These are phyloP conservation scores for Periophthalmus magnuspinnatus DNA, from an alignment of 2,797 vertebrate genomes.

Conservation along the genomic window DNA sequence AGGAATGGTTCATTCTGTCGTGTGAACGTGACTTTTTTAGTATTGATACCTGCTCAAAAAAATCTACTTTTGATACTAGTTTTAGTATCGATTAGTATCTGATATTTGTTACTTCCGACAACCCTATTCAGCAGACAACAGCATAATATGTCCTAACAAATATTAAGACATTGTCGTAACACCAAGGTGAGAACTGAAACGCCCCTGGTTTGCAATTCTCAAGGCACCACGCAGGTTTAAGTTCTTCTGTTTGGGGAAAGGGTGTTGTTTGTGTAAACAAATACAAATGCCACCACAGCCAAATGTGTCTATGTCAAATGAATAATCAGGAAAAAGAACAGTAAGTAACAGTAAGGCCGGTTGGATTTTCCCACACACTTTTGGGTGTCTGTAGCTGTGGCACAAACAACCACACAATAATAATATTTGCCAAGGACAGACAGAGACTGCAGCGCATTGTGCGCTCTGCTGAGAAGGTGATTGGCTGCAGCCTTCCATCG, in stretches of 20 bases:
- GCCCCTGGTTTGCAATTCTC: too few relatives aligned
- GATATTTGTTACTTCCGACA: too few relatives aligned
- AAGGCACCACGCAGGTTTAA: background rate
- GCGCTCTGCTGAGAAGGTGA: too few relatives aligned
- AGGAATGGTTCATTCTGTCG: too few relatives aligned
- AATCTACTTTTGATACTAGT: too few relatives aligned
- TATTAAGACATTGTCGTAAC: background rate
- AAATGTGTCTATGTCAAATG: background rate
- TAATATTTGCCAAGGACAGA: too few relatives aligned
- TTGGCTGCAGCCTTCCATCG: too few relatives aligned
- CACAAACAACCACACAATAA: background rate
- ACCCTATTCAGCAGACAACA: too few relatives aligned
- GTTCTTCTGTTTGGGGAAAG: background rate
- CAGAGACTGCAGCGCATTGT: too few relatives aligned
- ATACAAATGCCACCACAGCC: background rate
- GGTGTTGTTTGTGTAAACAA: background rate
- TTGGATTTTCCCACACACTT: background rate
- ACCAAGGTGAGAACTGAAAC: constrained; percentile 30
- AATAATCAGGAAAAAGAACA: background rate
- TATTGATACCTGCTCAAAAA: too few relatives aligned
- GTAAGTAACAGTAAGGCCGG: background rate
- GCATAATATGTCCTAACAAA: background rate
- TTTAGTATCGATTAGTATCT: too few relatives aligned
- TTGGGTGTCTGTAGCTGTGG: background rate
- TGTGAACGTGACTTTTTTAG: too few relatives aligned